Percentiles rank a stretch among this genome's conserved stretches.
Evolutionary conservation across 2,797 vertebrate species (phyloP).

Genomic region (Coregonus suidteri): DNA sequence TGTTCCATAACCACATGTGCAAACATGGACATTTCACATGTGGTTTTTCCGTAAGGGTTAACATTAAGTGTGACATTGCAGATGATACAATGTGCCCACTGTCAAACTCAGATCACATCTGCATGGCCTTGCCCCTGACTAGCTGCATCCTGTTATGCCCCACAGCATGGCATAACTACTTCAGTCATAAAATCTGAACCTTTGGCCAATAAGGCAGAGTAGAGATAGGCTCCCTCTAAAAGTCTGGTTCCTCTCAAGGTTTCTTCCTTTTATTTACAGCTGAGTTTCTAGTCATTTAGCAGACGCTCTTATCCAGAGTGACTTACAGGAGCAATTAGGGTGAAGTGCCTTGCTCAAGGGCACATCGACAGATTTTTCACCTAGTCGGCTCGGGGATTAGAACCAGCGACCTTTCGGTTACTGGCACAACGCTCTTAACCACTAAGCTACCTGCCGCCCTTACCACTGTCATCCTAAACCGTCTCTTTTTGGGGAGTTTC

Average conservation of each 20-base stretch:
- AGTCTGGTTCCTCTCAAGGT: constrained; percentile 20
- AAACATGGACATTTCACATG: too few relatives aligned
- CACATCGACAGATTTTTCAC: too few relatives aligned
- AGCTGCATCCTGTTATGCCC: background rate
- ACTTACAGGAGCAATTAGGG: too few relatives aligned
- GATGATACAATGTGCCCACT: background rate
- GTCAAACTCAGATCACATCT: background rate
- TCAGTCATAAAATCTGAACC: background rate
- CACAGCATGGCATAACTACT: background rate
- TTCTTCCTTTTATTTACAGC: constrained; percentile 55
- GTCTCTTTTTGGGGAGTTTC: too few relatives aligned
- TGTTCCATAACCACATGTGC: too few relatives aligned
- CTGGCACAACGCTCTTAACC: too few relatives aligned
- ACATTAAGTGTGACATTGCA: background rate
- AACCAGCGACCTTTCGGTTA: too few relatives aligned
- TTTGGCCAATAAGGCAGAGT: background rate
- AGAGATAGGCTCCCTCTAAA: background rate
- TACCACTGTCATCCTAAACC: constrained; percentile 17
- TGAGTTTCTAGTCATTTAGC: constrained; percentile 11
- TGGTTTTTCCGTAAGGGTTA: too few relatives aligned
- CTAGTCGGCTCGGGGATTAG: too few relatives aligned
- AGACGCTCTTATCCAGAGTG: too few relatives aligned
- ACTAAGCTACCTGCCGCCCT: constrained; percentile 12
- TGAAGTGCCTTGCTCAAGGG: too few relatives aligned
- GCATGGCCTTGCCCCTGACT: background rate